Evolutionary conservation across 2,113 vertebrate species (phyloP), one percentile per base, ranked within the genome.

Genomic region (Dissostichus mawsoni): DNA sequence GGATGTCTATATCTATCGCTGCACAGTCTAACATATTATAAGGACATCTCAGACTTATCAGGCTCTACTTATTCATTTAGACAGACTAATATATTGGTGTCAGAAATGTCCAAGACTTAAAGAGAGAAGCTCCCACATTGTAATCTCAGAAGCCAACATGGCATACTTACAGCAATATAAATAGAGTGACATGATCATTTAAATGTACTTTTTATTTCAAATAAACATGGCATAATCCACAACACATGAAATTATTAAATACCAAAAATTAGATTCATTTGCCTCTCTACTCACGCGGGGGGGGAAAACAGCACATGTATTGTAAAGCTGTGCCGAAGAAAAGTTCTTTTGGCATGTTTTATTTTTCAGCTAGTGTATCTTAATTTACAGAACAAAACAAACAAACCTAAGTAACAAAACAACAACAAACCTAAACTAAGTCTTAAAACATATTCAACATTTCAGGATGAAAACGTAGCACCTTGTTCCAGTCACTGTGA

Each of bases 401-500:
- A 81, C 57, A 83, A 76, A 85, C 72, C 20, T 82, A 75, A 64
- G 65, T 67, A 87, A 83, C 55, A 77, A 77, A 78, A 79, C 20
- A 55, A 59, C 65, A 29, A 86, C 33, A 72, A 78, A 73, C 9
- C 36, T 5, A 64, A 72, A 80, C 76, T 41, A 85, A 33, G 59
- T 77, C 77, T 80, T 16, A 72, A 89, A 89, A 92, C 58, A 68
- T 72, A 85, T 76, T 89, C 69, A 91, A 88, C 76, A 88, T 47
- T 74, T 87, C 75, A 77, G 80, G 80, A 87, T 88, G 90, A 92
- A 91, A 93, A 91, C 88, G 67, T 95, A 96, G 95, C 95, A 96
- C 95, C 95, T 88, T 88, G 85, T 87, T 87, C 91, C 92, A 93
- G 92, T 90, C 86, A 58, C 62, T 88, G 87, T 91, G 81, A 53